Conservation (phyloP, 2,113 vertebrate species). For the Chinchilla lanigera region DNA sequence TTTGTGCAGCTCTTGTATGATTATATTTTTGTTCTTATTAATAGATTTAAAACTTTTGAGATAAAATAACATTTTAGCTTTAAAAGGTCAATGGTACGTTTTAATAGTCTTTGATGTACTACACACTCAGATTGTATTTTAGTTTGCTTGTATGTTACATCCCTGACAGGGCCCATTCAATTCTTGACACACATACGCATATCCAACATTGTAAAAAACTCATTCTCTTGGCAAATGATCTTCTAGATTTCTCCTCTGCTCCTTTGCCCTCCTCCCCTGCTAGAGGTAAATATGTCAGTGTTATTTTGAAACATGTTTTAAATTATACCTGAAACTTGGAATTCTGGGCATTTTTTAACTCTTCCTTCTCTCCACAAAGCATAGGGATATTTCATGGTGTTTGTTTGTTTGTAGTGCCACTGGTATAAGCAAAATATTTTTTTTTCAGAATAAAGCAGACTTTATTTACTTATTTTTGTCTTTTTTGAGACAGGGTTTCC, state of each 20-base stretch:
- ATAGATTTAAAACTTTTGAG: background rate
- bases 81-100: background rate
- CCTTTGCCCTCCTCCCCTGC: background rate
- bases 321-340: background rate
- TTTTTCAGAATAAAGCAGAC: background rate
- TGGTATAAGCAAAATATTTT: background rate
- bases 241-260: background rate
- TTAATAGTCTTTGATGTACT: background rate
- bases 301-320: background rate
- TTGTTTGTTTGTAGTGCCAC: background rate
- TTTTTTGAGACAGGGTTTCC: no score
- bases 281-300: background rate
- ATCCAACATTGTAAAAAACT: background rate
- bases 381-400: background rate
- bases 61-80: conserved; percentile 49
- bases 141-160: background rate
- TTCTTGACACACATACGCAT: background rate
- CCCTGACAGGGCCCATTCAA: background rate
- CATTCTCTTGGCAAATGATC: background rate
- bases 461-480: no score
- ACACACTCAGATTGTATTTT: background rate
- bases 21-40: conserved; percentile 28
- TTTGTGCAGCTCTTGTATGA: background rate
- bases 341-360: background rate
- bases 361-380: background rate